Conservation (phyloP, 2,113 vertebrate species). For the Turnix velox region DNA sequence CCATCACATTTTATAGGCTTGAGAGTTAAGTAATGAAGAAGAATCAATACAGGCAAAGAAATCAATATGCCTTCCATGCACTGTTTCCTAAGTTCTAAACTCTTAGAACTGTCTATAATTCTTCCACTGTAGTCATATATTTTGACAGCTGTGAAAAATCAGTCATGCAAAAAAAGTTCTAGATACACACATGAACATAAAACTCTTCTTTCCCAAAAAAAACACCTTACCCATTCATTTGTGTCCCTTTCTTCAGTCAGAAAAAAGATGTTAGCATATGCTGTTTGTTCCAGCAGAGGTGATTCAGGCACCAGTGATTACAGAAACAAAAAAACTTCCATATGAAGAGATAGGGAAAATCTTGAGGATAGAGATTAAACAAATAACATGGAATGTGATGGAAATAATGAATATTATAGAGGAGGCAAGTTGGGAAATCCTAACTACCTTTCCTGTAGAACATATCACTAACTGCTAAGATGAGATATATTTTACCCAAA, state of each 20-base stretch:
- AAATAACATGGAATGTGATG: not conserved
- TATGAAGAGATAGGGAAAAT: not conserved
- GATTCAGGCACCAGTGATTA: not conserved
- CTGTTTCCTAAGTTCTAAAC: not conserved
- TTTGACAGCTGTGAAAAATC: not conserved
- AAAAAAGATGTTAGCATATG: not conserved
- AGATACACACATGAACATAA: not conserved
- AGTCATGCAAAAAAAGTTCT: not conserved
- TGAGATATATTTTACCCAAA: not conserved
- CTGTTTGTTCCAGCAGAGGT: not conserved
- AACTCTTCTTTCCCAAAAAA: not conserved
- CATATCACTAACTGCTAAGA: not conserved
- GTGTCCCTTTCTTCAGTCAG: not conserved
- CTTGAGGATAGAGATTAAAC: not conserved
- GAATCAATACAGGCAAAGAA: conserved; percentile 9
- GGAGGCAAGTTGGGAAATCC: not conserved
- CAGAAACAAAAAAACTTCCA: not conserved
- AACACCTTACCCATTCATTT: not conserved
- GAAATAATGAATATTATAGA: not conserved
- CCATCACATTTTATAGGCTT: not conserved
- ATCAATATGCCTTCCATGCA: not conserved
- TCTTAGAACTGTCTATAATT: not conserved
- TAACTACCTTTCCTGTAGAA: not conserved
- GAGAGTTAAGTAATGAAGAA: conserved; percentile 26
- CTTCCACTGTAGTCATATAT: not conserved